Base-by-base conservation (phyloP, 1,140 invertebrate species). In the Rhagoletis zephyria region DNA sequence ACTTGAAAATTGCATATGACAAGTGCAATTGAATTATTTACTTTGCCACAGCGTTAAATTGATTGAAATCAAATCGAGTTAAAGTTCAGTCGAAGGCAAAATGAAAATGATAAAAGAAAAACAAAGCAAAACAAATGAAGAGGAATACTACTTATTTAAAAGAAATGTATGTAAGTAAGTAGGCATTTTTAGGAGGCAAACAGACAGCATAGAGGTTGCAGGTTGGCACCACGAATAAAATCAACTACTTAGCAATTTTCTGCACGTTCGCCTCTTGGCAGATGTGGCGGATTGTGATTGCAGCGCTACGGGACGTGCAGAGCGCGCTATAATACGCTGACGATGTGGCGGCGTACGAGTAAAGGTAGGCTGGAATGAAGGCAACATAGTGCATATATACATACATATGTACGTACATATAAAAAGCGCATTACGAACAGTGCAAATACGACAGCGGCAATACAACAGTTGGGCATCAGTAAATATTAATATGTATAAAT, bases 1-100 rank as follows among this genome's bases (percentile, higher is more conserved):
- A 48, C 74, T 56, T 56, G 74, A 51, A 81, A 56, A 81, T 81
- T 56, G 74, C 48, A 59, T 81, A 56, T 81, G 74, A 81, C 74
- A 81, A 87, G 87, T 87, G 77, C 87, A 87, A 87, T 87, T 85
- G 81, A 87, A 87, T 87, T 85, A 87, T 87, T 87, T 85, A 85
- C 87, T 87, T 85, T 59, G 51, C 7, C 61, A 42, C 74, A 81
- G 74, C 74, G 74, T 81, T 81, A 77, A 87, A 87, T 87, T 77
- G 56, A 87, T 87, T 81, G 87, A 87, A 87, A 59, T 87, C 61
- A 64, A 77, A 60, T 87, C 60, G 42, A 87, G 70, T 85, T 85
- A 85, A 85, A 87, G 87, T 87, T 87, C 87, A 87, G 51, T 61
- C 5, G 60, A 64, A 60, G 59, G 85, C 85, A 86, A 86, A 86